A percentile compares a stretch with the other conserved stretches of the same genome.
These are phyloP conservation scores for Eutolmus rufibarbis DNA, from an alignment of 2,888 invertebrate species.

Conservation along the genomic window DNA sequence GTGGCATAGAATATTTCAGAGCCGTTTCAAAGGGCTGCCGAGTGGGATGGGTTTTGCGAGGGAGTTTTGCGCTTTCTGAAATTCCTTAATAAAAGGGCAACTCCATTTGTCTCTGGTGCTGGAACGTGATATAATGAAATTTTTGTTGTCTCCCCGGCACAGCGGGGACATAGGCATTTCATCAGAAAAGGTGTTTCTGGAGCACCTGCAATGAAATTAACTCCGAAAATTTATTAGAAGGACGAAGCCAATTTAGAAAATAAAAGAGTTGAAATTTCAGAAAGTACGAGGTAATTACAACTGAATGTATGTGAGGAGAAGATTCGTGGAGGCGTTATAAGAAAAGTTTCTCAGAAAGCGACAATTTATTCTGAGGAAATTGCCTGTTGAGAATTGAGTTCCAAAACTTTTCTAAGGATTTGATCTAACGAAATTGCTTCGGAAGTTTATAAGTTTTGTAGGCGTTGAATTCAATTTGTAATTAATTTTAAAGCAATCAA, in stretches of 20 bases:
- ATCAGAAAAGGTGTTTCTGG: background rate
- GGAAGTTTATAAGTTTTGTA: background rate
- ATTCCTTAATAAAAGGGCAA: background rate
- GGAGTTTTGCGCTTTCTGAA: background rate
- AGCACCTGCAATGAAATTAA: constrained; percentile 30
- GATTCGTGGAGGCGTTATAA: background rate
- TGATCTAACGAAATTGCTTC: background rate
- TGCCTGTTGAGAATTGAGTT: background rate
- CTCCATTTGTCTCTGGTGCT: background rate
- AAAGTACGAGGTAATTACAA: background rate
- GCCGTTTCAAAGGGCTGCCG: background rate
- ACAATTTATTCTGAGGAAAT: background rate
- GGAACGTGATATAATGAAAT: constrained; percentile 39
- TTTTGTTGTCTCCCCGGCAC: constrained; percentile 18
- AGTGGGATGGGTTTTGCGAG: background rate
- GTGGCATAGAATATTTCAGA: constrained; percentile 4
- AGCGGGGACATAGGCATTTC: constrained; percentile 13
- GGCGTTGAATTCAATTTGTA: background rate
- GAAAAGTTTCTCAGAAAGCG: background rate
- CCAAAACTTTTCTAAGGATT: background rate
- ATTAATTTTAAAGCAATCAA: background rate
- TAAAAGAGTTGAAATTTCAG: constrained; percentile 5
- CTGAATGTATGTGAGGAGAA: background rate
- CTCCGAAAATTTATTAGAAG: constrained; percentile 6
- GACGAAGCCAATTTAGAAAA: background rate